A percentile compares a stretch with the other conserved stretches of the same genome.
These are phyloP conservation scores for Leucophenga montana DNA, from an alignment of 2,888 invertebrate species.

Conservation along the genomic window DNA sequence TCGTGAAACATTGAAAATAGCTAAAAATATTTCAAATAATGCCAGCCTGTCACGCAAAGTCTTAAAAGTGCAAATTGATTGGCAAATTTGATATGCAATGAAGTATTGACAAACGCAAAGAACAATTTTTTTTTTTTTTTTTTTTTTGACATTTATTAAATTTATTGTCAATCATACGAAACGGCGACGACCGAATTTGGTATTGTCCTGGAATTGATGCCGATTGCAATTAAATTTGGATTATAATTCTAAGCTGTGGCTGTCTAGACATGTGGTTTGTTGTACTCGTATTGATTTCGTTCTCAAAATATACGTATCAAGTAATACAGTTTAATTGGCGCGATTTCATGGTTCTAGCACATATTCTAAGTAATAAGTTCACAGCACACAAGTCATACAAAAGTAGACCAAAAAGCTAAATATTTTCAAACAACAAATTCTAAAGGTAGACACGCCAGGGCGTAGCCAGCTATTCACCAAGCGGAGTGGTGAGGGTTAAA, in stretches of 20 bases:
- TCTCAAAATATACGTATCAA: too few relatives aligned
- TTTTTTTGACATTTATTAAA: conserved; percentile 23
- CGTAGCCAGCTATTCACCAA: too few relatives aligned
- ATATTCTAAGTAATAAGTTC: too few relatives aligned
- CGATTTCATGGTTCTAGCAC: too few relatives aligned
- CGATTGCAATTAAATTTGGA: conserved; percentile 1
- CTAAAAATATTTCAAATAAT: conserved; percentile 3
- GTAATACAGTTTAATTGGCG: too few relatives aligned
- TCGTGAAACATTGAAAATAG: neutral
- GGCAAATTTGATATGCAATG: neutral
- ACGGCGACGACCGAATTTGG: neutral
- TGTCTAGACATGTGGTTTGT: neutral
- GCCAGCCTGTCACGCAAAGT: conserved; percentile 15
- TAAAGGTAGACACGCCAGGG: too few relatives aligned
- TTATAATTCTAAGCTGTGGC: too few relatives aligned
- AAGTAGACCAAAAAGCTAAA: too few relatives aligned
- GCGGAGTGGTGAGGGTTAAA: too few relatives aligned
- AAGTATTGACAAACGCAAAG: neutral
- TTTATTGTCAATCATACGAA: conserved; percentile 16
- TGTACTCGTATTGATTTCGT: neutral
- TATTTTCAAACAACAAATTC: too few relatives aligned
- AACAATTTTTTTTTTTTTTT: too few relatives aligned
- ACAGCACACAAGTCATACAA: too few relatives aligned
- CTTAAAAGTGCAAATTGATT: conserved; percentile 20
- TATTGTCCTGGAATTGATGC: conserved; percentile 2